Evolutionary conservation across 2,113 vertebrate genomes (phyloP).

Genomic region (Pseudolaguvia tuberculata): DNA sequence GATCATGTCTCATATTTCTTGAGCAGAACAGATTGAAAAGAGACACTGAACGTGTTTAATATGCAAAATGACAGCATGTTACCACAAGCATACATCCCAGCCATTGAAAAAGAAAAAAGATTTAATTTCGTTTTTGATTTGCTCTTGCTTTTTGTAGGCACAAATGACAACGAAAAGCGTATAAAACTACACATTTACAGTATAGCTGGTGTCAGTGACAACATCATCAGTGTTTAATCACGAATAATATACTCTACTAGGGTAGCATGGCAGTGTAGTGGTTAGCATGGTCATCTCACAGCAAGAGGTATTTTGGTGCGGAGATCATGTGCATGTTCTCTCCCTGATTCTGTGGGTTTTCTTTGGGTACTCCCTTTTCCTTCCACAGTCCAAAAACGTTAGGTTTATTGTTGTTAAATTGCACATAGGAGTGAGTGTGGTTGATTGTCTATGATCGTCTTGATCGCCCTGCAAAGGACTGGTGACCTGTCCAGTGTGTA

Average conservation of each 20-base stretch:
- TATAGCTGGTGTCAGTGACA: background rate
- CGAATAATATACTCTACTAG: background rate
- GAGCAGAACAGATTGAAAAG: background rate
- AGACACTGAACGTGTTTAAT: conserved; percentile 46
- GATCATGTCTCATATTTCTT: background rate
- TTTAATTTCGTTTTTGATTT: conserved; percentile 46
- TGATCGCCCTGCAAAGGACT: no score
- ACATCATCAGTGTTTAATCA: background rate
- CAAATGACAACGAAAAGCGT: background rate
- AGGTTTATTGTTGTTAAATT: no score
- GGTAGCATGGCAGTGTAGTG: no score
- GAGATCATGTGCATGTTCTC: no score
- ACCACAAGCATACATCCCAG: conserved; percentile 52
- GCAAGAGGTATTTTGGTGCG: no score
- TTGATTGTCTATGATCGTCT: no score
- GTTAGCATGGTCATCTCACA: no score
- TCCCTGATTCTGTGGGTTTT: no score
- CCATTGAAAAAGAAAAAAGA: conserved; percentile 46
- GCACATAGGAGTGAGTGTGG: no score
- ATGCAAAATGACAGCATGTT: conserved; percentile 52
- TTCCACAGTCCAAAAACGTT: no score
- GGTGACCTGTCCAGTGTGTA: no score
- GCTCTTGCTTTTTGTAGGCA: background rate
- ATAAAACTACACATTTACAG: background rate
- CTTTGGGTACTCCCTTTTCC: no score